Evolutionary conservation across 2,888 invertebrate genomes (phyloP).

Genomic region (Drosophila anceps): DNA sequence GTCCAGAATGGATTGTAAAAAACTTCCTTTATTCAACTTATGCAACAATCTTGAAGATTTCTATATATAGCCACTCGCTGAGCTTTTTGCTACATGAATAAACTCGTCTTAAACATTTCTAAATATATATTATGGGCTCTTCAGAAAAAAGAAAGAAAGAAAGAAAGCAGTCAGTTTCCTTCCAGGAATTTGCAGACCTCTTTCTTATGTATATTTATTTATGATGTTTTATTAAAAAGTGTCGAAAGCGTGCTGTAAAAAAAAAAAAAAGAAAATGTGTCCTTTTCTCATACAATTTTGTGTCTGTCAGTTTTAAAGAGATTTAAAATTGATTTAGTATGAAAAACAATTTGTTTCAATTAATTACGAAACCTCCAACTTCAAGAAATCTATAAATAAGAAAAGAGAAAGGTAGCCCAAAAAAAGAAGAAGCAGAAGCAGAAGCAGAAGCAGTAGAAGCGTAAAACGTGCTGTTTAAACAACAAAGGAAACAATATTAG

Average conservation of each 20-base stretch:
- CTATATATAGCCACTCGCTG: not conserved
- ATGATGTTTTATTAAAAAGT: not conserved
- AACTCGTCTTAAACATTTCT: not conserved
- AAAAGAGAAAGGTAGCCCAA: not conserved
- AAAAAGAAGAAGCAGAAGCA: not conserved
- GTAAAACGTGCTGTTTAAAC: not conserved
- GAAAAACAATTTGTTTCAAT: not conserved
- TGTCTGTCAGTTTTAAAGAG: not conserved
- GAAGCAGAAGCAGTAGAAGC: too few relatives aligned
- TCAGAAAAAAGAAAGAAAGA: not conserved
- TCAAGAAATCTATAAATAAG: not conserved
- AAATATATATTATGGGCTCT: not conserved
- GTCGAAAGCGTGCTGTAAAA: too few relatives aligned
- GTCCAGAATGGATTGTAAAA: too few relatives aligned
- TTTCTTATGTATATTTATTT: not conserved
- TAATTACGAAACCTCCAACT: not conserved
- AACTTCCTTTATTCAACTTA: too few relatives aligned
- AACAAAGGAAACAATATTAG: not conserved
- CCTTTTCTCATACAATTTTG: not conserved
- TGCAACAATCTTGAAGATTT: not conserved
- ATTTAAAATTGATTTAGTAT: not conserved
- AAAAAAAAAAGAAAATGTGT: not conserved
- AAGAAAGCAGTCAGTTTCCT: not conserved
- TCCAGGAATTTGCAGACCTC: not conserved
- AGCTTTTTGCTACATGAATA: not conserved